phyloP scores from a whole-genome alignment of 2,113 vertebrate genomes.

The Myotis lucifugus region DNA sequence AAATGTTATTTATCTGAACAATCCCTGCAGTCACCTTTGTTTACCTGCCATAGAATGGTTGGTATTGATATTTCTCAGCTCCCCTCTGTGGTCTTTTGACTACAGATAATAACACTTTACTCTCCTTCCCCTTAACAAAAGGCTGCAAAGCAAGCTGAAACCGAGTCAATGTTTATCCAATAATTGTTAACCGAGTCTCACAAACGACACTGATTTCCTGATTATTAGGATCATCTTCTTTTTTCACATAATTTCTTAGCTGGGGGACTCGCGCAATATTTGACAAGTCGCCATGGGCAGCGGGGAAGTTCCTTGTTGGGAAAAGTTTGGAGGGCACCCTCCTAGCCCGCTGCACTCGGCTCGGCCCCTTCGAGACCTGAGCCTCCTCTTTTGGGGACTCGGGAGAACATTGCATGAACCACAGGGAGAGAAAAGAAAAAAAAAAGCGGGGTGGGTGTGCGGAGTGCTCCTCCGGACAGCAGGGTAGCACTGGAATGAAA shows the following conservation, averaged over 20 bases:
- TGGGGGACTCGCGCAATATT: neutral
- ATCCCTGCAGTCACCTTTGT: conserved; percentile 74
- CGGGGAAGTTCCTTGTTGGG: conserved; percentile 68
- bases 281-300: conserved; percentile 59
- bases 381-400: conserved; percentile 64
- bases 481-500: conserved; percentile 85
- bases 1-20: conserved; percentile 61
- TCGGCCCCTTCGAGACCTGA: conserved; percentile 50
- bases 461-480: conserved; percentile 82
- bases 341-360: conserved; percentile 42
- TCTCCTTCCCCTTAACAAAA: conserved; percentile 74
- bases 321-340: conserved; percentile 81
- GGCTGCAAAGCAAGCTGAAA: conserved; percentile 47
- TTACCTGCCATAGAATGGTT: conserved; percentile 68
- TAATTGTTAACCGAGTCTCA: conserved; percentile 66
- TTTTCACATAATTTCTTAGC: conserved; percentile 37
- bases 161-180: conserved; percentile 53
- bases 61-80: conserved; percentile 68
- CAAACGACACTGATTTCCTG: conserved; percentile 45
- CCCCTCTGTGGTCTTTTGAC: conserved; percentile 62
- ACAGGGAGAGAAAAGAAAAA: neutral
- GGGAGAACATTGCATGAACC: conserved; percentile 62
- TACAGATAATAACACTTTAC: conserved; percentile 72
- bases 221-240: conserved; percentile 49
- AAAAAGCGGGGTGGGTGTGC: neutral